Base-by-base conservation (phyloP, 2,797 vertebrate species). In the Echiichthys vipera region DNA sequence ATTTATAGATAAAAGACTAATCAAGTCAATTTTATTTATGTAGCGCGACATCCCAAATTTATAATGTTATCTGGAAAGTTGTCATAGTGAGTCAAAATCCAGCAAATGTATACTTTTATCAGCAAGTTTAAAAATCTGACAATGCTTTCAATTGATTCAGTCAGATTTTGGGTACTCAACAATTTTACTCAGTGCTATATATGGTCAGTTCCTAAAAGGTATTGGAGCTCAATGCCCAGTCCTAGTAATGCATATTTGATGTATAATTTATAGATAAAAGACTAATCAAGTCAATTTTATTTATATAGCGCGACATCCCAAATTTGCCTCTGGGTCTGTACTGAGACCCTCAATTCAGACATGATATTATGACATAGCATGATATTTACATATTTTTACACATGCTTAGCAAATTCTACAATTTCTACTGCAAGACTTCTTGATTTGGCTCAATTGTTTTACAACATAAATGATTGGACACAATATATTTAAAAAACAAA, bases 401-500 rank as follows among this genome's bases (percentile, higher is more conserved):
- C 10, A 30, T 29, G 22, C 17, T 53, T 20, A 11, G 18, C 13
- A 57, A 24, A 18, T 54, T 40, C n/a, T n/a, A n/a, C 24, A 14
- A 43, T 6, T 27, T 32, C 39, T 12, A 27, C 32, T 43, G 3
- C 24, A 32, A 50, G 18, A 53, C 34, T 54, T 20, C 27, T 61
- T 61, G 37, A 50, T 62, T 46, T 50, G 39, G 20, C 25, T 45
- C 0, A 29, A 8, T 42, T 34, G 3, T 30, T 77, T 73, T 54
- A 59, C 7, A 20, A 40, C 46, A 45, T 66, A 78, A 65, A 40
- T 25, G 4, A 50, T 22, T 32, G n/a, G 7, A 56, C 20, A 58
- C 7, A 57, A 32, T 27, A 57, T 5, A 64, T 56, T 30, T 46
- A 51, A n/a, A 0, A 66, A 68, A 54, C 12, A 56, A 11, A 74